phyloP scores from a whole-genome alignment of 2,888 invertebrate species.

The Subacronicta megacephala region DNA sequence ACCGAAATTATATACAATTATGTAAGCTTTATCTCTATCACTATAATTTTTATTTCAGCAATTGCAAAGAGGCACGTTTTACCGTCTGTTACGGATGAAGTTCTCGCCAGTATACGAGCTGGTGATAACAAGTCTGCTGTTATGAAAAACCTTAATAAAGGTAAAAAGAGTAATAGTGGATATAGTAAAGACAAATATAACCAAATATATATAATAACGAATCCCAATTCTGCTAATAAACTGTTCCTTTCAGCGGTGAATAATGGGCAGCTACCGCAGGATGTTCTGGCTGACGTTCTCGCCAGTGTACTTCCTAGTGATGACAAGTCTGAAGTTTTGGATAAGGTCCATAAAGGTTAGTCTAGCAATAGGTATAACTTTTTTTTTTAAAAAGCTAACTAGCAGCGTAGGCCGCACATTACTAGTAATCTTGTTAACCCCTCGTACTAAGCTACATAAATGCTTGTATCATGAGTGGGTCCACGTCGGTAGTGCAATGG shows the following conservation, averaged over 20 bases:
- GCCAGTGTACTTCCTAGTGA: conserved; percentile 19
- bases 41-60: not conserved
- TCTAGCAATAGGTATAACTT: too few species aligned
- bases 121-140: conserved; percentile 7
- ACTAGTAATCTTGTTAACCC: too few species aligned
- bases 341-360: conserved; percentile 34
- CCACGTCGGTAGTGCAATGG: too few species aligned
- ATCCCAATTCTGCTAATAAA: not conserved
- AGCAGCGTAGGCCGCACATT: too few species aligned
- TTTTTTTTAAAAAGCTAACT: too few species aligned
- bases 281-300: conserved; percentile 30
- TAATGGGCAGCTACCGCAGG: conserved; percentile 6
- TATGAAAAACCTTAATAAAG: conserved; percentile 1
- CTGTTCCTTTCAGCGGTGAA: conserved; percentile 6
- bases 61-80: conserved; percentile 21
- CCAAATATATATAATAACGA: too few species aligned
- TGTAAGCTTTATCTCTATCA: too few species aligned
- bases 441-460: too few species aligned
- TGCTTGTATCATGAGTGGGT: too few species aligned
- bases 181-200: too few species aligned
- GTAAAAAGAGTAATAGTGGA: too few species aligned
- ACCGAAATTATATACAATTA: too few species aligned
- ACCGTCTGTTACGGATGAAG: conserved; percentile 8
- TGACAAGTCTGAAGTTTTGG: conserved; percentile 13
- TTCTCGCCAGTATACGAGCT: conserved; percentile 5